Base-by-base conservation (phyloP, 2,113 vertebrate genomes). In the Gambusia affinis region DNA sequence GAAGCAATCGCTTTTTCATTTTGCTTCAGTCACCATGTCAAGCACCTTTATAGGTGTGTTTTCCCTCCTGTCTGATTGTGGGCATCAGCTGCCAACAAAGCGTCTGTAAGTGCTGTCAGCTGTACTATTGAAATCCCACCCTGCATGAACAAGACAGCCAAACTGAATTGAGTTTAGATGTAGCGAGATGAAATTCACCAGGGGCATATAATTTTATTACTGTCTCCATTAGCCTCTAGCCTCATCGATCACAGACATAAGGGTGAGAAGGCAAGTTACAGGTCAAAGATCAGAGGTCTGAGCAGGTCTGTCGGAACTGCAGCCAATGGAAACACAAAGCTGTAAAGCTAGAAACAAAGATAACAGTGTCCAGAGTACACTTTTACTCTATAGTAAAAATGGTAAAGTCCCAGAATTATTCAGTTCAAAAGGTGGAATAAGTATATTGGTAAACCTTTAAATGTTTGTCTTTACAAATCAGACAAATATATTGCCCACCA, bases 201-300 rank as follows among this genome's bases (percentile, higher is more conserved):
- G 72, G 76, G 76, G 33, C 75, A 65, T 6, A n/a, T 57, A 77
- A 79, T 77, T 79, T 30, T 72, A 88, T 86, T 75, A 76, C 51
- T 65, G 62, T 73, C 78, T 81, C 81, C 87, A 89, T 90, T 89
- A 90, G 81, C 82, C 79, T 83, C 72, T 69, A 63, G 79, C 73
- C 73, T 86, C 82, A 75, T 85, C 81, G 85, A 77, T 81, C 81
- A 76, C 67, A 76, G 81, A 76, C 73, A 73, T 70, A 67, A 71
- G 64, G 87, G 70, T 79, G 86, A 70, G 76, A 73, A 31, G 61
- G 47, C 33, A 76, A 79, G 85, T 87, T 83, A 87, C 84, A 87
- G 88, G 87, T 89, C 83, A 87, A 68, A 73, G 72, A 74, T 77
- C 82, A 44, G 70, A 75, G 66, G 12, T 54, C 67, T 54, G 29